Percentiles rank a stretch among this genome's conserved stretches.
These are phyloP conservation scores for Helostoma temminkii DNA, from an alignment of 2,797 vertebrate species.

Conservation along the genomic window DNA sequence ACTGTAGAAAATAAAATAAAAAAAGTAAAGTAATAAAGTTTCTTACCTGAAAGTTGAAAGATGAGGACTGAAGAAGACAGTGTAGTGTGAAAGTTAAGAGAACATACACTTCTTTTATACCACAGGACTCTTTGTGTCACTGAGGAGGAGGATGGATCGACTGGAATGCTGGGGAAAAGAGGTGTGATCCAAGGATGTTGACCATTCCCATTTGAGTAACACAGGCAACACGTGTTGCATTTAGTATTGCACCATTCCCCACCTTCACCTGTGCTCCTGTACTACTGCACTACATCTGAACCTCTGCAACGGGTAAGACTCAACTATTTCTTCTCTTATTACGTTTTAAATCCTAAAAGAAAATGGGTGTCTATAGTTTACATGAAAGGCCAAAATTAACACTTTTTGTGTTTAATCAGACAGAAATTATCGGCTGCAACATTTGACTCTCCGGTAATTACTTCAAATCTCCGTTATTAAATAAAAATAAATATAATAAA, in stretches of 20 bases:
- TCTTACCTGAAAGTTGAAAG: slow-evolving; percentile 65
- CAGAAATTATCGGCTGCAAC: neutral
- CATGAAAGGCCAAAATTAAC: neutral
- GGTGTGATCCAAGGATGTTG: slow-evolving; percentile 70
- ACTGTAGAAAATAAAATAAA: neutral
- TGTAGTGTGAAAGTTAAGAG: slow-evolving; percentile 15
- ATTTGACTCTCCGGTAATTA: neutral
- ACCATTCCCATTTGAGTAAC: slow-evolving; percentile 63
- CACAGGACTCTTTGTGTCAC: slow-evolving; percentile 44
- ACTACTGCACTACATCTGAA: slow-evolving; percentile 37
- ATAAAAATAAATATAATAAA: too few relatives aligned
- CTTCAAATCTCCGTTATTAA: neutral
- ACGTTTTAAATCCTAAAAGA: neutral
- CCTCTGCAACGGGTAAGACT: slow-evolving; percentile 61
- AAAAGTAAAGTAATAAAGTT: neutral
- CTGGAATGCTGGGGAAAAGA: slow-evolving; percentile 62
- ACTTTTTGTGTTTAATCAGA: neutral
- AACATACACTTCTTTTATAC: slow-evolving; percentile 81
- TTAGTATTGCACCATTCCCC: slow-evolving; percentile 47
- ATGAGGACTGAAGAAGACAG: slow-evolving; percentile 14
- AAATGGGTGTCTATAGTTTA: neutral
- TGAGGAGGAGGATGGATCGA: slow-evolving; percentile 62
- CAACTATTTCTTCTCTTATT: neutral
- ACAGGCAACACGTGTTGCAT: slow-evolving; percentile 47
- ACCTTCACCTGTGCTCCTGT: slow-evolving; percentile 37